These are phyloP conservation scores for Sclerurus mexicanus DNA, from an alignment of 2,113 vertebrate genomes.

Conservation along the genomic window DNA sequence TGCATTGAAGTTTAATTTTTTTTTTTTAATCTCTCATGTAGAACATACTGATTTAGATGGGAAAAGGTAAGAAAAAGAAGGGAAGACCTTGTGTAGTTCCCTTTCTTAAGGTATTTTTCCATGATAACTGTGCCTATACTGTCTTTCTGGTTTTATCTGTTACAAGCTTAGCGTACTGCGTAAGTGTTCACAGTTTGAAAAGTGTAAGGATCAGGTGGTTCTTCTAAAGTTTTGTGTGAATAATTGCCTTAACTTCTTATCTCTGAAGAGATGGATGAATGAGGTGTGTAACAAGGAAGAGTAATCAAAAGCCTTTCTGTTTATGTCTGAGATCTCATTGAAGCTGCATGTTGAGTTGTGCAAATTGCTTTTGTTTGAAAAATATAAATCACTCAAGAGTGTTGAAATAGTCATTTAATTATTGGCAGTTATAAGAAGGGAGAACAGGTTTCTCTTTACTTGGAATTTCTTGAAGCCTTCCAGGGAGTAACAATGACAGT, in stretches of 20 bases:
- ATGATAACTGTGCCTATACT: background rate
- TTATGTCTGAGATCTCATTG: background rate
- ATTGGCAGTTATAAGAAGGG: background rate
- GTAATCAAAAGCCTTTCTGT: background rate
- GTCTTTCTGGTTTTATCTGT: background rate
- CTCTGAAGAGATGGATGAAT: background rate
- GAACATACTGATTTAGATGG: background rate
- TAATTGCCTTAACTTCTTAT: background rate
- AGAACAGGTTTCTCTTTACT: background rate
- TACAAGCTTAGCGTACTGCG: background rate
- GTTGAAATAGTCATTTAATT: background rate
- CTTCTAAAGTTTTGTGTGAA: background rate
- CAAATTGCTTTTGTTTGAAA: background rate
- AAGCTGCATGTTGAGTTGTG: background rate
- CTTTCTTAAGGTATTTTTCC: background rate
- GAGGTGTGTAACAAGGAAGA: background rate
- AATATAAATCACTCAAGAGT: background rate
- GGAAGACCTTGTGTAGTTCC: background rate
- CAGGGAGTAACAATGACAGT: background rate
- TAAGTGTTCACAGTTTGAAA: background rate
- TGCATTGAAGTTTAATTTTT: background rate
- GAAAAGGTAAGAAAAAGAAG: background rate
- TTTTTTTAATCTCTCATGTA: background rate
- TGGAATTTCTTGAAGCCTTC: background rate
- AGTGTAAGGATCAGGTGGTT: background rate